These are phyloP conservation scores for Drosophila bipectinata DNA, from an alignment of 1,140 invertebrate species.

Conservation along the genomic window DNA sequence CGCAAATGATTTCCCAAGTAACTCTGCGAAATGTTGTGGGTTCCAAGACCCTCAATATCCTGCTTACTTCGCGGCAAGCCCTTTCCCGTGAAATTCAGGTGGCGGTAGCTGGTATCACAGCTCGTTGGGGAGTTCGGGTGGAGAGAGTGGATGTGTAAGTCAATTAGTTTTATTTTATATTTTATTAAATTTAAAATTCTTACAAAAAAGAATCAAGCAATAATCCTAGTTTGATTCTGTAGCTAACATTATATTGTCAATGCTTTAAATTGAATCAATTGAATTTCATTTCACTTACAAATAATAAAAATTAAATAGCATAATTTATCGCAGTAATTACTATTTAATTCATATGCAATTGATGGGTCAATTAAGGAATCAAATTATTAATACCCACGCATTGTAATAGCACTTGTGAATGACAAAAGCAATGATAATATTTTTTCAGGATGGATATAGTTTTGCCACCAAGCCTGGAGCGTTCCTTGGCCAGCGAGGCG, in stretches of 20 bases:
- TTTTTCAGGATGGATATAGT: conserved; percentile 93
- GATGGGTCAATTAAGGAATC: not conserved
- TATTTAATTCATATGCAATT: not conserved
- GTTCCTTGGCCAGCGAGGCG: conserved; percentile 94
- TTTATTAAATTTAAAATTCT: too few species aligned
- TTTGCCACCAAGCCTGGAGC: conserved; percentile 91
- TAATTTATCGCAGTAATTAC: not conserved
- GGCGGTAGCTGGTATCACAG: conserved; percentile 61
- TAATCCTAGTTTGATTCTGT: too few species aligned
- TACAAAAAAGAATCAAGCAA: too few species aligned
- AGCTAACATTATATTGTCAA: too few species aligned
- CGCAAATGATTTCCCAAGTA: conserved; percentile 85
- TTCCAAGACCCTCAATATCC: conserved; percentile 89
- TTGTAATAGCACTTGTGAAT: not conserved
- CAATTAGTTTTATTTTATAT: not conserved
- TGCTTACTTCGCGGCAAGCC: conserved; percentile 53
- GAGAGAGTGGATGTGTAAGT: conserved; percentile 96
- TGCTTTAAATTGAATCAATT: too few species aligned
- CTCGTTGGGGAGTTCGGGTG: conserved; percentile 96
- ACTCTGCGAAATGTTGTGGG: conserved; percentile 91
- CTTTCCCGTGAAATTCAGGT: conserved; percentile 52
- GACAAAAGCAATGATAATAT: not conserved
- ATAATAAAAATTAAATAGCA: not conserved
- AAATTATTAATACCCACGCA: not conserved
- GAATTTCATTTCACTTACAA: too few species aligned